A percentile compares a stretch with the other conserved stretches of the same genome.
Evolutionary conservation across 2,113 vertebrate genomes (phyloP).

Genomic region (Asarcornis scutulata): DNA sequence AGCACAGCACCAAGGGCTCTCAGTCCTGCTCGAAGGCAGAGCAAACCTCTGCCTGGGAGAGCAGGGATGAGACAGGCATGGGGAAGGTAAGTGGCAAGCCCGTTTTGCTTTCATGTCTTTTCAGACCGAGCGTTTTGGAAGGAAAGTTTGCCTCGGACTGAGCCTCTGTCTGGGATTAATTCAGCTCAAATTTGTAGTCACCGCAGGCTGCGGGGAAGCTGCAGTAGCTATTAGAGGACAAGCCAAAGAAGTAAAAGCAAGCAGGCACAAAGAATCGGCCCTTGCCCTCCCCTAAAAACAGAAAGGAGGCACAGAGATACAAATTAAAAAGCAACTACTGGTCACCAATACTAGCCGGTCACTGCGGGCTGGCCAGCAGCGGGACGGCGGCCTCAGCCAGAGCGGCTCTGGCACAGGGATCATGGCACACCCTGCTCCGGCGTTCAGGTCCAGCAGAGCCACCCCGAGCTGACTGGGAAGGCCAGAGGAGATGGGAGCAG

Average conservation of each 20-base stretch:
- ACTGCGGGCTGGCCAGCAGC: slow-evolving; percentile 21
- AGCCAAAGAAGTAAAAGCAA: slow-evolving; percentile 56
- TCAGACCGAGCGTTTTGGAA: slow-evolving; percentile 30
- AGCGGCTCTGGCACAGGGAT: background rate
- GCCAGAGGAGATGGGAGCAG: background rate
- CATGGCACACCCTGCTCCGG: slow-evolving; percentile 34
- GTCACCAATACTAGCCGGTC: background rate
- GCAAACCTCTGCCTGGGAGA: background rate
- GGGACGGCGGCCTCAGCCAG: background rate
- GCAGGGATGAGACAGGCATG: accelerated
- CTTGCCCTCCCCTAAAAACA: background rate
- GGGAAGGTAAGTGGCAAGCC: background rate
- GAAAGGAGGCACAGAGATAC: background rate
- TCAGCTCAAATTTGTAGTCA: slow-evolving; percentile 62
- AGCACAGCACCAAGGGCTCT: slow-evolving; percentile 27
- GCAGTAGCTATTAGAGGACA: slow-evolving; percentile 52
- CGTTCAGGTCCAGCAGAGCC: background rate
- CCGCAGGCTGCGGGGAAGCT: slow-evolving; percentile 30
- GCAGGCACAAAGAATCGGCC: slow-evolving; percentile 17
- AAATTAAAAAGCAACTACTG: slow-evolving; percentile 36
- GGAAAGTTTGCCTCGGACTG: slow-evolving; percentile 22
- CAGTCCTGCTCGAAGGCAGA: background rate
- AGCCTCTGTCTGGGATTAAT: slow-evolving; percentile 65
- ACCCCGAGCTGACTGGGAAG: background rate
- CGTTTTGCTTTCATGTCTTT: background rate